Conservation (phyloP, 2,113 vertebrate genomes). For the Sprattus sprattus region DNA sequence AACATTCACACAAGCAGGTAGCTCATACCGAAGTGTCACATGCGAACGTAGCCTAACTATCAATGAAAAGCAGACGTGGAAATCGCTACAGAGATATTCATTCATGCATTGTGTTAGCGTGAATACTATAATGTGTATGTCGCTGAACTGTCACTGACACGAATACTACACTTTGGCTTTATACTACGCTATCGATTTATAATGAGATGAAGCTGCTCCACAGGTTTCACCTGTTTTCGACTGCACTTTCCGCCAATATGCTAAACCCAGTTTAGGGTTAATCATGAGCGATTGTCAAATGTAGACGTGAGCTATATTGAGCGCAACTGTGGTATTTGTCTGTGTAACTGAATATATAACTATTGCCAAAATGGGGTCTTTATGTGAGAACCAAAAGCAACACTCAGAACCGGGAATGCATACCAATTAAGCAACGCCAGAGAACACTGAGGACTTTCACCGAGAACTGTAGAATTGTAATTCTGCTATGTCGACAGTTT, state of each 20-base stretch:
- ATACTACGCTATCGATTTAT: neutral
- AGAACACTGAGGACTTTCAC: constrained; percentile 17
- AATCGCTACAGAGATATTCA: neutral
- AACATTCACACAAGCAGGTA: neutral
- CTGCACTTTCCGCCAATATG: neutral
- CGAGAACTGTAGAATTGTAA: neutral
- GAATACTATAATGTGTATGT: neutral
- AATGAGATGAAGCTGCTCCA: neutral
- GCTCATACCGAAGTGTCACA: neutral
- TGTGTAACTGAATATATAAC: neutral
- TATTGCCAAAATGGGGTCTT: neutral
- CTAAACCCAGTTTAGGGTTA: neutral
- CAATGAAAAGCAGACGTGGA: neutral
- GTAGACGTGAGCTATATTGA: neutral
- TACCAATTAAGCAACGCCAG: constrained; percentile 3
- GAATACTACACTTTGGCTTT: neutral
- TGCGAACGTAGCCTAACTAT: neutral
- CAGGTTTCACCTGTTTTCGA: constrained; percentile 23
- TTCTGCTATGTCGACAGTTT: neutral
- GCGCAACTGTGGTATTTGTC: neutral
- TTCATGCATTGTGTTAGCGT: neutral
- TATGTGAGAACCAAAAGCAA: neutral
- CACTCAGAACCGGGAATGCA: neutral
- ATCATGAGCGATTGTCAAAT: neutral
- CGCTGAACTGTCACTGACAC: neutral